A percentile compares a stretch with the other conserved stretches of the same genome.
Evolutionary conservation across 2,888 invertebrate species (phyloP).

Genomic region (Amiota mariae): DNA sequence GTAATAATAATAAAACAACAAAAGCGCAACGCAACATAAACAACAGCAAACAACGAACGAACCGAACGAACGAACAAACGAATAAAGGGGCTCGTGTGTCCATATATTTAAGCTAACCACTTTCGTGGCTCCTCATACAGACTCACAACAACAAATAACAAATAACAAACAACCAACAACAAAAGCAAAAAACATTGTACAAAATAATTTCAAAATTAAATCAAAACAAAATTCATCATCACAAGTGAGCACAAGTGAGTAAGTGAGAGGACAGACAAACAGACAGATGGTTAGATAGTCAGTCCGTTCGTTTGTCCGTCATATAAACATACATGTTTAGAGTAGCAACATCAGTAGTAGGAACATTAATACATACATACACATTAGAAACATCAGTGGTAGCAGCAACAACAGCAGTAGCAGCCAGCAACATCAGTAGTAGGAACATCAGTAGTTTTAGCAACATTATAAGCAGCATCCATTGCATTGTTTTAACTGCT

Average conservation of each 20-base stretch:
- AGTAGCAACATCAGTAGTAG: too few relatives aligned
- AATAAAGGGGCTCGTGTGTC: not conserved
- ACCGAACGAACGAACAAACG: slow-evolving; percentile 30
- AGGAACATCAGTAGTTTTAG: too few relatives aligned
- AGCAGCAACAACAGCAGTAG: too few relatives aligned
- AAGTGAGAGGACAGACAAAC: not conserved
- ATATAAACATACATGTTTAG: too few relatives aligned
- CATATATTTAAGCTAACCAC: not conserved
- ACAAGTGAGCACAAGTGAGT: slow-evolving; percentile 36
- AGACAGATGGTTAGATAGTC: not conserved
- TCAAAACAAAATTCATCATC: slow-evolving; percentile 52
- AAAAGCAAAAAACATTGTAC: slow-evolving; percentile 10
- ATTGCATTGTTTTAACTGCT: too few relatives aligned
- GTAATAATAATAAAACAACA: slow-evolving; percentile 32
- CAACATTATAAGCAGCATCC: too few relatives aligned
- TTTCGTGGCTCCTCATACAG: not conserved
- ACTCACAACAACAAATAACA: not conserved
- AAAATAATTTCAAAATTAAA: slow-evolving; percentile 61
- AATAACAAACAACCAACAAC: too few relatives aligned
- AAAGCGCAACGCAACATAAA: slow-evolving; percentile 6
- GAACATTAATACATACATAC: too few relatives aligned
- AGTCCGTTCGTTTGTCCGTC: not conserved
- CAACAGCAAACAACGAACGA: not conserved
- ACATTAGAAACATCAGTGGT: too few relatives aligned
- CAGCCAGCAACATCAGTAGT: too few relatives aligned